These are phyloP conservation scores for Cotesia glomerata DNA, from an alignment of 1,140 invertebrate genomes.

Conservation along the genomic window DNA sequence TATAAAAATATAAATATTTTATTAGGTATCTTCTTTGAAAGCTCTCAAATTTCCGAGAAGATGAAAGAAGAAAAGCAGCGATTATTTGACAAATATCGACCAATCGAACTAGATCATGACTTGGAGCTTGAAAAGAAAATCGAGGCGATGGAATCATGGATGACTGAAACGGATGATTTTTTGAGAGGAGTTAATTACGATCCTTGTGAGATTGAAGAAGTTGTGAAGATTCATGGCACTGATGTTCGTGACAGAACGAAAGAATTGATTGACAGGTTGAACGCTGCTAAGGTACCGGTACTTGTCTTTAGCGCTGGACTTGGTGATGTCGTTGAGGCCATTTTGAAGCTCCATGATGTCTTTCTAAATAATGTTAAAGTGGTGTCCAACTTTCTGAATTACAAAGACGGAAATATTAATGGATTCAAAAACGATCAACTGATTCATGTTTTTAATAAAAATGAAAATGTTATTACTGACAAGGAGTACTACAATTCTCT, in stretches of 20 bases:
- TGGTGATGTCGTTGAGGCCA: slow-evolving; percentile 81
- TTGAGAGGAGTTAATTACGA: slow-evolving; percentile 53
- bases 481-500: slow-evolving; percentile 80
- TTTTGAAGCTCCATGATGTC: slow-evolving; percentile 75
- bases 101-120: slow-evolving; percentile 84
- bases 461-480: slow-evolving; percentile 77
- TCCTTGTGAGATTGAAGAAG: slow-evolving; percentile 46
- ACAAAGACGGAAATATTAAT: slow-evolving; percentile 70
- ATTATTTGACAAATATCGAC: slow-evolving; percentile 76
- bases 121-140: slow-evolving; percentile 79
- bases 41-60: slow-evolving; percentile 70
- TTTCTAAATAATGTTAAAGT: slow-evolving; percentile 83
- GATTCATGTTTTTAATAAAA: slow-evolving; percentile 91
- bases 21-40: slow-evolving; percentile 76
- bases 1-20: slow-evolving; percentile 32
- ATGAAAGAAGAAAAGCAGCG: slow-evolving; percentile 67
- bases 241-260: slow-evolving; percentile 74
- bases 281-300: slow-evolving; percentile 75
- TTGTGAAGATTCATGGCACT: slow-evolving; percentile 50
- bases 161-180: slow-evolving; percentile 71
- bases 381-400: slow-evolving; percentile 89
- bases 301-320: slow-evolving; percentile 94
- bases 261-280: slow-evolving; percentile 74
- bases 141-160: slow-evolving; percentile 89
- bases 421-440: slow-evolving; percentile 79